phyloP scores from a whole-genome alignment of 2,797 vertebrate species.

The Botia kubotai region DNA sequence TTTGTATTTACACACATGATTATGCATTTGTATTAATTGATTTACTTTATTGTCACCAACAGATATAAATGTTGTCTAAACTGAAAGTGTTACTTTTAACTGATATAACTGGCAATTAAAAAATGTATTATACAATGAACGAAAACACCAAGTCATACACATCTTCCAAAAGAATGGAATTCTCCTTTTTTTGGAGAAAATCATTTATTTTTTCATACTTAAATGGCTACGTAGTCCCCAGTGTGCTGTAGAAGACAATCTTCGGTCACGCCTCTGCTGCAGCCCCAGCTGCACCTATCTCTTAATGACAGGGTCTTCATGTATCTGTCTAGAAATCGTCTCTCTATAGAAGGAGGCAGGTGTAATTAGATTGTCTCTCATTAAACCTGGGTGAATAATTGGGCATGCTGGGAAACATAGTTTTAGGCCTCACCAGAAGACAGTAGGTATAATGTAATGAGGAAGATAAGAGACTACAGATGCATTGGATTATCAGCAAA shows the following conservation, averaged over 20 bases:
- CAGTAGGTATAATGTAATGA: slow-evolving; percentile 66
- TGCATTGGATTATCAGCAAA: not conserved
- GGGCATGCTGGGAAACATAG: slow-evolving; percentile 67
- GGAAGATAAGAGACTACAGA: slow-evolving; percentile 46
- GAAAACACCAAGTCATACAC: too few species aligned
- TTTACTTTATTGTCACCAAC: not conserved
- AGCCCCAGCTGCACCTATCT: slow-evolving; percentile 17
- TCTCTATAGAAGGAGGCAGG: slow-evolving; percentile 52
- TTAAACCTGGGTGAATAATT: slow-evolving; percentile 61
- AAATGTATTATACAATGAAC: not conserved
- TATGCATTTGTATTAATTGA: slow-evolving; percentile 24
- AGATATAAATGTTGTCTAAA: slow-evolving; percentile 6
- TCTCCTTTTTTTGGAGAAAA: not conserved
- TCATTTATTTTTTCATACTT: slow-evolving; percentile 2
- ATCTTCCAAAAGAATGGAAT: too few species aligned
- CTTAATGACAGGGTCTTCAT: slow-evolving; percentile 33
- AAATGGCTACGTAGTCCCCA: slow-evolving; percentile 8
- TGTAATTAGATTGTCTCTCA: slow-evolving; percentile 60
- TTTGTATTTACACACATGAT: not conserved
- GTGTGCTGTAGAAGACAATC: slow-evolving; percentile 35
- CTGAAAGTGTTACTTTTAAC: not conserved
- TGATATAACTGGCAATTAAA: not conserved
- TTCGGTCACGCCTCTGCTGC: slow-evolving; percentile 17
- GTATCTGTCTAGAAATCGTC: slow-evolving; percentile 48
- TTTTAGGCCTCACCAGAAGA: slow-evolving; percentile 44